Percentiles rank a stretch among this genome's conserved stretches.
These are phyloP conservation scores for Colostygia pectinataria DNA, from an alignment of 2,888 invertebrate genomes.

Conservation along the genomic window DNA sequence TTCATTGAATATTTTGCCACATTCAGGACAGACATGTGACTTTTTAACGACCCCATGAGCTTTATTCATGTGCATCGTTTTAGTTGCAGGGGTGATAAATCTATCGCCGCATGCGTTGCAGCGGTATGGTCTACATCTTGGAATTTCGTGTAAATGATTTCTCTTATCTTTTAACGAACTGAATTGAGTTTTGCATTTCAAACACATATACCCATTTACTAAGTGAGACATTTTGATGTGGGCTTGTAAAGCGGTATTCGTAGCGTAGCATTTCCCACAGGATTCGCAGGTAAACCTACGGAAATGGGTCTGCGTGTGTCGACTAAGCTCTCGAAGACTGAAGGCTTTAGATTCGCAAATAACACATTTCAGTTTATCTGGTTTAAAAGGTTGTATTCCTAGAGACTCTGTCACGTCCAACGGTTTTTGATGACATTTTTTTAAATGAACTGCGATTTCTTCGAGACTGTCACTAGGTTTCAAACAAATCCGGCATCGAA, in stretches of 20 bases:
- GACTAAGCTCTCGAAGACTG: constrained; percentile 61
- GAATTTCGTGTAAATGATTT: constrained; percentile 55
- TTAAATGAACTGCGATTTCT: constrained; percentile 57
- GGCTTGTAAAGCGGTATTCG: constrained; percentile 57
- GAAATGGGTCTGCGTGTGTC: constrained; percentile 69
- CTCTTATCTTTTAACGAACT: constrained; percentile 39
- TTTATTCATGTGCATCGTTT: constrained; percentile 35
- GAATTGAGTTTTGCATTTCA: constrained; percentile 44
- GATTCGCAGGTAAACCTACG: constrained; percentile 67
- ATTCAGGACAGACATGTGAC: constrained; percentile 40
- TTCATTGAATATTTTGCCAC: constrained; percentile 36
- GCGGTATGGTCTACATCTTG: constrained; percentile 63
- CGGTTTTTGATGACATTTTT: constrained; percentile 47
- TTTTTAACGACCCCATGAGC: constrained; percentile 36
- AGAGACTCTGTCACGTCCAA: constrained; percentile 51
- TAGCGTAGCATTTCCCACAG: constrained; percentile 70
- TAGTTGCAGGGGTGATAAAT: constrained; percentile 36
- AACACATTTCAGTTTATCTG: constrained; percentile 59
- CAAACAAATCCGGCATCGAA: constrained; percentile 62
- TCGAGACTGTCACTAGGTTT: constrained; percentile 51
- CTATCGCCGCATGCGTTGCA: constrained; percentile 51
- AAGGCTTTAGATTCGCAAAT: constrained; percentile 58
- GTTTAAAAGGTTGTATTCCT: constrained; percentile 66
- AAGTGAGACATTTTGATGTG: constrained; percentile 63
- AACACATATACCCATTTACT: constrained; percentile 35